phyloP scores from a whole-genome alignment of 2,113 vertebrate genomes.

The Holacanthus passer region DNA sequence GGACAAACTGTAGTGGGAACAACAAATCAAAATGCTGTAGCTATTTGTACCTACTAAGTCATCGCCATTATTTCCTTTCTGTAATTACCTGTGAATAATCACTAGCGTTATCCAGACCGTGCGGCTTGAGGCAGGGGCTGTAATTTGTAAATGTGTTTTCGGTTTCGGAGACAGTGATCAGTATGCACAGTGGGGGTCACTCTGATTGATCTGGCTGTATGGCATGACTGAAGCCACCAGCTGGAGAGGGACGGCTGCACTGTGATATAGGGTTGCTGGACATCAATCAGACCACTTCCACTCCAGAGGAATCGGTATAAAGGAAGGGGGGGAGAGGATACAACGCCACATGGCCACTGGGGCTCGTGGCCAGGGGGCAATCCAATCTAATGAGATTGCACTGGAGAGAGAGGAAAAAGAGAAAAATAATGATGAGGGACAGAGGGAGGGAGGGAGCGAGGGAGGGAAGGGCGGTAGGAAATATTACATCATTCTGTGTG shows the following conservation, averaged over 20 bases:
- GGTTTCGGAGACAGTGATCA: slow-evolving; percentile 69
- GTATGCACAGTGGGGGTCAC: slow-evolving; percentile 72
- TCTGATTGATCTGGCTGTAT: slow-evolving; percentile 77
- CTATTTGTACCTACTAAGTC: slow-evolving; percentile 13
- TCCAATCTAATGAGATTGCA: slow-evolving; percentile 80
- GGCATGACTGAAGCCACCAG: slow-evolving; percentile 83
- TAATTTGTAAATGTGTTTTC: slow-evolving; percentile 63
- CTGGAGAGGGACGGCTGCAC: slow-evolving; percentile 77
- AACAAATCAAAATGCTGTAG: slow-evolving; percentile 6
- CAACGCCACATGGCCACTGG: slow-evolving; percentile 74
- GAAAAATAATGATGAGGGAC: slow-evolving; percentile 58
- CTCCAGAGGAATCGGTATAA: slow-evolving; percentile 69
- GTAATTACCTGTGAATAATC: slow-evolving; percentile 42
- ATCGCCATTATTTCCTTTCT: slow-evolving; percentile 20
- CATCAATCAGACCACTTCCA: slow-evolving; percentile 83
- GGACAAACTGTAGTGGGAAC: slow-evolving; percentile 82
- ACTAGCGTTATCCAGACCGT: not conserved
- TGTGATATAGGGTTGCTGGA: slow-evolving; percentile 82
- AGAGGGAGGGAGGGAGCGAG: slow-evolving; percentile 12
- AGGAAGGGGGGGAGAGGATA: slow-evolving; percentile 39
- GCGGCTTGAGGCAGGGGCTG: slow-evolving; percentile 27
- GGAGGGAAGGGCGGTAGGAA: slow-evolving; percentile 49
- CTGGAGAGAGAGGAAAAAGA: slow-evolving; percentile 53
- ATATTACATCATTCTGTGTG: slow-evolving; percentile 76
- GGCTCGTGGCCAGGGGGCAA: slow-evolving; percentile 74